Conservation (phyloP, 2,113 vertebrate genomes). For the Orthonyx spaldingii region DNA sequence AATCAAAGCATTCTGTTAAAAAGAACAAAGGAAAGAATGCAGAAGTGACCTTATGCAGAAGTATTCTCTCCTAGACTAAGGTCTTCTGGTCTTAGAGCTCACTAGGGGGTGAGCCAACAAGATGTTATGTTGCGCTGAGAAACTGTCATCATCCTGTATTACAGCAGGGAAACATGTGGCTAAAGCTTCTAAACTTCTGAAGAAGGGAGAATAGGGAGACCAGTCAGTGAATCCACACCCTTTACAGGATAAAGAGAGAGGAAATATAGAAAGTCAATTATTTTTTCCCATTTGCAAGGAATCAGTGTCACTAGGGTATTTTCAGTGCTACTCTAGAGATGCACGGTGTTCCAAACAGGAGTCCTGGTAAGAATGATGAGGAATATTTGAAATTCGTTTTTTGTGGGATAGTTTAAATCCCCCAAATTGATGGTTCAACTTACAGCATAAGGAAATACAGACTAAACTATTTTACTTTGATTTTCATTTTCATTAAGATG, state of each 20-base stretch:
- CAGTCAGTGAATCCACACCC: not conserved
- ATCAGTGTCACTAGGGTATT: not conserved
- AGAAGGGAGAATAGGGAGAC: not conserved
- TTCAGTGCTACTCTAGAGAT: not conserved
- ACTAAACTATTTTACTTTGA: not conserved
- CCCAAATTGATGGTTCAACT: not conserved
- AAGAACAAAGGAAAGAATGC: not conserved
- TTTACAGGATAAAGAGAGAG: not conserved
- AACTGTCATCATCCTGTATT: not conserved
- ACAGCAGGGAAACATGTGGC: not conserved
- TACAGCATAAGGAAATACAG: not conserved
- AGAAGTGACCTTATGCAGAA: not conserved
- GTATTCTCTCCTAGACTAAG: not conserved
- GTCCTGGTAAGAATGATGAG: not conserved
- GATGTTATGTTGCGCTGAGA: not conserved
- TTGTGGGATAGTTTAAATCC: not conserved
- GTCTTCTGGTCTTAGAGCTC: not conserved
- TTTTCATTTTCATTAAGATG: not conserved
- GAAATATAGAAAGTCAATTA: not conserved
- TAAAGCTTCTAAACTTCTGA: not conserved
- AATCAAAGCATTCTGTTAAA: constrained; percentile 1
- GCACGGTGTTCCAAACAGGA: not conserved
- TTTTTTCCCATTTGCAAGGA: not conserved
- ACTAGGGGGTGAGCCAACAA: not conserved
- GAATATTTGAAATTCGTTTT: not conserved